Evolutionary conservation across 2,113 vertebrate genomes (phyloP), one percentile per base, ranked within the genome.

Genomic region (Todiramphus saurophagus): DNA sequence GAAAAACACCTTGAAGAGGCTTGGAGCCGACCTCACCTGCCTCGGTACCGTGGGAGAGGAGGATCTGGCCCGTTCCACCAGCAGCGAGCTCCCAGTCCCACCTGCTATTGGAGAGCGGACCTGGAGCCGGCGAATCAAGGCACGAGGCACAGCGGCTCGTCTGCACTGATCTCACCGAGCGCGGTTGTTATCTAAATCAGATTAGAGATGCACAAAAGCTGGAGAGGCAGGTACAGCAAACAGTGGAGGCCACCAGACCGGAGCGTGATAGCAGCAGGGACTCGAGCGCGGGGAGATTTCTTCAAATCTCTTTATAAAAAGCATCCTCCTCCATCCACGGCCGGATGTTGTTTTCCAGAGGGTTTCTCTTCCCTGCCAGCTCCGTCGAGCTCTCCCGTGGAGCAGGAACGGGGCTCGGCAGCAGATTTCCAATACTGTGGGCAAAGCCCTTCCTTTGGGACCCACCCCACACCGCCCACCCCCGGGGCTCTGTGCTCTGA

Each of bases 201-300:
- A 77, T 90, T 25, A 83, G 79, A 58, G 90, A 48, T 5, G 84
- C 2, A 7, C 30, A 28, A 27, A 37, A 62, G 3, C 63, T 3
- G 13, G 66, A 97, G 82, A 20, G 3, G 75, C 88, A 88, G 94
- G 90, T 48, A 68, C n/a, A 76, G 88, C 62, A 19, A 55, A 18
- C 0, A 15, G 56, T 28, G 75, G 75, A 63, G 60, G 90, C 90
- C 69, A 63, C 28, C 72, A 67, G 92, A 11, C 64, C 3, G 5
- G 24, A 80, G 89, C 3, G 0, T 11, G 84, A 12, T 11, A 44
- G 8, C 46, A 41, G 72, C 63, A 4, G 75, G 41, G 25, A 37
- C 78, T 92, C 3, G 0, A 35, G 3, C 1, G 5, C 2, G 1
- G 30, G 35, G 28, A 69, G 39, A 37, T 13, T 73, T 4, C 79